Evolutionary conservation across 2,888 invertebrate species (phyloP).

Genomic region (Lasius platythorax): DNA sequence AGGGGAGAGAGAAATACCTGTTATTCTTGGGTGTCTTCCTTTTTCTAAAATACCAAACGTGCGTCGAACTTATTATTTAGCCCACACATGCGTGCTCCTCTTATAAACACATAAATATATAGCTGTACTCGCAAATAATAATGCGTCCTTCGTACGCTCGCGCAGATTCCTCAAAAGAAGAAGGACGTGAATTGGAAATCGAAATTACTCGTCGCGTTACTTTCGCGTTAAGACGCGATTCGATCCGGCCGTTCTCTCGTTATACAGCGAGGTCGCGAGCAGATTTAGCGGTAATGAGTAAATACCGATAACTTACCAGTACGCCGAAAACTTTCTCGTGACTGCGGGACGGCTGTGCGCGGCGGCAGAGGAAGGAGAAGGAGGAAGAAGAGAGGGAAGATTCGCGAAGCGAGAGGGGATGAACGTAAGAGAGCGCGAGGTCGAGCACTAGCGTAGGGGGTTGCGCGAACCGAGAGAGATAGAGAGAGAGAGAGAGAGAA

Average conservation of each 20-base stretch:
- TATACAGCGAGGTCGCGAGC: slow-evolving; percentile 65
- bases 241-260: slow-evolving; percentile 1
- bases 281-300: slow-evolving; percentile 72
- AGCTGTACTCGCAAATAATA: not conserved
- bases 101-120: slow-evolving; percentile 6
- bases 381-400: slow-evolving; percentile 15
- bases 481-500: slow-evolving; percentile 6
- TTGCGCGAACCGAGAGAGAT: slow-evolving; percentile 4
- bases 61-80: slow-evolving; percentile 7
- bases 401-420: slow-evolving; percentile 25
- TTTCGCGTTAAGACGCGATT: slow-evolving; percentile 21
- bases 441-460: slow-evolving; percentile 33
- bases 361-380: slow-evolving; percentile 10
- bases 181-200: slow-evolving; percentile 7
- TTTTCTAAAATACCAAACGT: slow-evolving; percentile 11
- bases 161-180: slow-evolving; percentile 3
- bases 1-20: not conserved
- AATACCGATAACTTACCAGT: slow-evolving; percentile 74
- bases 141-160: not conserved
- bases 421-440: slow-evolving; percentile 52
- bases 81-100: not conserved
- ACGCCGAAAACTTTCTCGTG: slow-evolving; percentile 72
- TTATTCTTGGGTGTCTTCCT: not conserved
- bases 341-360: slow-evolving; percentile 44
- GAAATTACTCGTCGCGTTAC: not conserved